phyloP scores from a whole-genome alignment of 2,113 vertebrate species.

The Brachypodius melanocephalos region DNA sequence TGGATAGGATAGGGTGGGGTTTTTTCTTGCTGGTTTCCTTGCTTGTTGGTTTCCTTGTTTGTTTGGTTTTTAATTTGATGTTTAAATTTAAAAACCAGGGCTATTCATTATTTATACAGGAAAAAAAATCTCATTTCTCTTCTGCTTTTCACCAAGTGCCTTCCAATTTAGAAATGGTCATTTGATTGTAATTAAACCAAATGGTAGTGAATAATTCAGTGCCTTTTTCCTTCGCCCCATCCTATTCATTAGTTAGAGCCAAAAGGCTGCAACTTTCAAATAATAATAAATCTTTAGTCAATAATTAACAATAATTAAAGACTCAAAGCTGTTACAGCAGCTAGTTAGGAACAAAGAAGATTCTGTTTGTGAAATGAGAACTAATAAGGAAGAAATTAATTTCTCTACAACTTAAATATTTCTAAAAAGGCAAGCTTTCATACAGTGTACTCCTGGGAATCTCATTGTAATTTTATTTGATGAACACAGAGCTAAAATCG shows the following conservation, averaged over 20 bases:
- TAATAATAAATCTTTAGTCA: conserved; percentile 14
- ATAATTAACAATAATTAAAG: neutral
- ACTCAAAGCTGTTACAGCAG: neutral
- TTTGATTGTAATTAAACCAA: conserved; percentile 18
- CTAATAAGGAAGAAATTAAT: neutral
- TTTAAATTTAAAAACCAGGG: neutral
- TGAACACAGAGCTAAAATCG: neutral
- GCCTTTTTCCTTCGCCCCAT: neutral
- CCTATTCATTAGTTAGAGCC: neutral
- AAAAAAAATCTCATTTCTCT: neutral
- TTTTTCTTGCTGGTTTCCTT: neutral
- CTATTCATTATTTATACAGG: neutral
- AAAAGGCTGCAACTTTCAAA: conserved; percentile 4
- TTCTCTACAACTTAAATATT: neutral
- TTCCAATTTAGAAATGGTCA: neutral
- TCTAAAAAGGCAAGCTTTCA: neutral
- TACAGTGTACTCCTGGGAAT: neutral
- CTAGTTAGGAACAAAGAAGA: neutral
- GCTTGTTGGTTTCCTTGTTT: neutral
- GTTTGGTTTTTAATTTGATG: neutral
- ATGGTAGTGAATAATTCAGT: conserved; percentile 34
- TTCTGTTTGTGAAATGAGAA: conserved; percentile 1
- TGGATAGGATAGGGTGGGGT: neutral
- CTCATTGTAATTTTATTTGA: neutral
- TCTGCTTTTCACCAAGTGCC: neutral